A percentile compares a stretch with the other conserved stretches of the same genome.
phyloP scores from a whole-genome alignment of 2,888 invertebrate species.

The Celastrina argiolus region DNA sequence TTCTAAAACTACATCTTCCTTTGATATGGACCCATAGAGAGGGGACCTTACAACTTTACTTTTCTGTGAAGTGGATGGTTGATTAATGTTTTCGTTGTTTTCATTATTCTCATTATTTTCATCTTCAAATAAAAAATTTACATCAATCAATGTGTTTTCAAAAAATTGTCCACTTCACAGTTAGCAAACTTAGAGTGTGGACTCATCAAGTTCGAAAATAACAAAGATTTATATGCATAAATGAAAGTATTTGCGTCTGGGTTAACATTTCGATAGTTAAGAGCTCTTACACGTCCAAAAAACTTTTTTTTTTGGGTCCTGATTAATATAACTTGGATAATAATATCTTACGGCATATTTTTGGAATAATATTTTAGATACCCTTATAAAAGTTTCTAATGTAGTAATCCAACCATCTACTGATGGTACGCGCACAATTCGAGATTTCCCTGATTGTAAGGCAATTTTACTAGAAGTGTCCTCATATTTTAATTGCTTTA shows the following conservation, averaged over 20 bases:
- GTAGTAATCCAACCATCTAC: constrained; percentile 33
- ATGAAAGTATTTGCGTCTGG: constrained; percentile 34
- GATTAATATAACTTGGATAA: constrained; percentile 34
- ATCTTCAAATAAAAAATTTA: constrained; percentile 20
- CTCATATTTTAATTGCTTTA: constrained; percentile 28
- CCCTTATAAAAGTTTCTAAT: constrained; percentile 32
- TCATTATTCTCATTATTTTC: not conserved
- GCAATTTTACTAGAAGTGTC: constrained; percentile 25
- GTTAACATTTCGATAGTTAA: constrained; percentile 35
- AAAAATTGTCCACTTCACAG: constrained; percentile 20
- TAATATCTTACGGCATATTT: constrained; percentile 27
- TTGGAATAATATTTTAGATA: not conserved
- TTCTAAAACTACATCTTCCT: constrained; percentile 8
- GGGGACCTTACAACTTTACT: not conserved
- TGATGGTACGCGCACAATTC: constrained; percentile 29
- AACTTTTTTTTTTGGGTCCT: constrained; percentile 35
- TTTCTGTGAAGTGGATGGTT: constrained; percentile 16
- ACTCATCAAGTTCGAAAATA: constrained; percentile 27
- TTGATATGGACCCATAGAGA: not conserved
- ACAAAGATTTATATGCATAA: constrained; percentile 32
- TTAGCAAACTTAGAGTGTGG: constrained; percentile 18
- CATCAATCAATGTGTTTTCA: constrained; percentile 18
- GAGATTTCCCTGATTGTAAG: constrained; percentile 19
- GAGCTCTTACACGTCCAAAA: constrained; percentile 35
- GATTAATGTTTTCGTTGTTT: too few relatives aligned